phyloP scores from a whole-genome alignment of 2,888 invertebrate species.

The Pyrochroa serraticornis region DNA sequence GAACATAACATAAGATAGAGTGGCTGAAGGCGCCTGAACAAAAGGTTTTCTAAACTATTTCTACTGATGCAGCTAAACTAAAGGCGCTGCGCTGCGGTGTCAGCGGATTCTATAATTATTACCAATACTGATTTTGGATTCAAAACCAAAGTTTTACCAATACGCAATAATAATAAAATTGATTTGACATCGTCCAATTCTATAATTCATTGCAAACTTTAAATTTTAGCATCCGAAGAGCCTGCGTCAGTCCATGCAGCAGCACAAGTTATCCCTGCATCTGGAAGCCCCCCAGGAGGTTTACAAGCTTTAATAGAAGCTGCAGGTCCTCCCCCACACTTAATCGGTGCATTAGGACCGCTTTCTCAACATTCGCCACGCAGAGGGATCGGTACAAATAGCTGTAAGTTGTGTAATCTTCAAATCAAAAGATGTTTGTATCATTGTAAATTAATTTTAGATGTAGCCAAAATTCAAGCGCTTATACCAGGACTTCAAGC shows the following conservation, averaged over 20 bases:
- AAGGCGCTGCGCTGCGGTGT: no score
- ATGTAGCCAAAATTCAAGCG: slow-evolving; percentile 91
- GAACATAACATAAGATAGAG: no score
- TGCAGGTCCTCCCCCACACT: slow-evolving; percentile 93
- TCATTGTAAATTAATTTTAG: slow-evolving; percentile 38
- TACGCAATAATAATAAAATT: no score
- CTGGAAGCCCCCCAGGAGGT: slow-evolving; percentile 64
- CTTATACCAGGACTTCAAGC: slow-evolving; percentile 90
- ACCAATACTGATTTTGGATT: no score
- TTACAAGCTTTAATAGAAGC: slow-evolving; percentile 94
- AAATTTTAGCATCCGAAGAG: slow-evolving; percentile 50
- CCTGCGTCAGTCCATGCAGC: slow-evolving; percentile 57
- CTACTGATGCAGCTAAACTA: no score
- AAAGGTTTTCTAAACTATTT: no score
- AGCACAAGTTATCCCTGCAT: slow-evolving; percentile 52
- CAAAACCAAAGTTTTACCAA: no score
- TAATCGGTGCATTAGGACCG: slow-evolving; percentile 94
- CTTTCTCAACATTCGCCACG: slow-evolving; percentile 96
- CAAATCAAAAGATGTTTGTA: background rate
- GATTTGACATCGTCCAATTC: no score
- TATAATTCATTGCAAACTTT: no score
- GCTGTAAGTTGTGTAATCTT: slow-evolving; percentile 61
- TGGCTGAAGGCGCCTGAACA: no score
- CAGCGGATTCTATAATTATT: no score
- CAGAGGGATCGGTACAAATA: slow-evolving; percentile 89